phyloP scores from a whole-genome alignment of 2,113 vertebrate genomes.

The Sinocyclocheilus anshuiensis region DNA sequence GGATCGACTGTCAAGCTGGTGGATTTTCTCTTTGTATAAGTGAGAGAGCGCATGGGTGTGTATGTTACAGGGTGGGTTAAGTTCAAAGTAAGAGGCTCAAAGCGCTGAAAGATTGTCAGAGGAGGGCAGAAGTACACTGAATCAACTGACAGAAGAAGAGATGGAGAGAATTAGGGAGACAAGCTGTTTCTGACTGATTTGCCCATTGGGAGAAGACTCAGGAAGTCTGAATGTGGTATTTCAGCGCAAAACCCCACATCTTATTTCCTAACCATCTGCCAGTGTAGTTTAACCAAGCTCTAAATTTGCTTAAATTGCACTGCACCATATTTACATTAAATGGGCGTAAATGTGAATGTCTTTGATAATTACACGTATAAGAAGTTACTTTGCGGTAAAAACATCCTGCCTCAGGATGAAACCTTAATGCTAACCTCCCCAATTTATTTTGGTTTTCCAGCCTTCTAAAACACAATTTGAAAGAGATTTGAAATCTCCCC shows the following conservation, averaged over 20 bases:
- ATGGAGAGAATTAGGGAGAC: conserved; percentile 13
- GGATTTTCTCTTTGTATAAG: conserved; percentile 32
- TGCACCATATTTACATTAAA: conserved; percentile 6
- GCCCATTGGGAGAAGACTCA: conserved; percentile 12
- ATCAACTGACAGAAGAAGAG: conserved; percentile 42
- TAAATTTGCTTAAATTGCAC: conserved; percentile 1
- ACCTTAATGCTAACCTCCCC: neutral
- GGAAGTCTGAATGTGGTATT: neutral
- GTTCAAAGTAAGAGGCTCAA: conserved; percentile 11
- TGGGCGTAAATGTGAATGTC: neutral
- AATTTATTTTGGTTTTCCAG: neutral
- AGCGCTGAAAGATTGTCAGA: conserved; percentile 25
- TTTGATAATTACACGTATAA: neutral
- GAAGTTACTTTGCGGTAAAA: neutral
- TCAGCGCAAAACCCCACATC: neutral
- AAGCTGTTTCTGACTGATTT: conserved; percentile 27
- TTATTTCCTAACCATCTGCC: conserved; percentile 8
- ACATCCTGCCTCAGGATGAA: too few relatives aligned
- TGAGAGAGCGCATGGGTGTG: conserved; percentile 38
- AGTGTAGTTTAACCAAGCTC: neutral
- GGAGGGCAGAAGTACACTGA: conserved; percentile 53
- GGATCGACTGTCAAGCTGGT: conserved; percentile 31
- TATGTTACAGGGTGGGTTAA: conserved; percentile 8
- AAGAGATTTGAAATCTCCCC: neutral
- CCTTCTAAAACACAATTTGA: neutral